Evolutionary conservation across 2,888 invertebrate species (phyloP), one percentile per base, ranked within the genome.

Genomic region (Drosophila mulleri): DNA sequence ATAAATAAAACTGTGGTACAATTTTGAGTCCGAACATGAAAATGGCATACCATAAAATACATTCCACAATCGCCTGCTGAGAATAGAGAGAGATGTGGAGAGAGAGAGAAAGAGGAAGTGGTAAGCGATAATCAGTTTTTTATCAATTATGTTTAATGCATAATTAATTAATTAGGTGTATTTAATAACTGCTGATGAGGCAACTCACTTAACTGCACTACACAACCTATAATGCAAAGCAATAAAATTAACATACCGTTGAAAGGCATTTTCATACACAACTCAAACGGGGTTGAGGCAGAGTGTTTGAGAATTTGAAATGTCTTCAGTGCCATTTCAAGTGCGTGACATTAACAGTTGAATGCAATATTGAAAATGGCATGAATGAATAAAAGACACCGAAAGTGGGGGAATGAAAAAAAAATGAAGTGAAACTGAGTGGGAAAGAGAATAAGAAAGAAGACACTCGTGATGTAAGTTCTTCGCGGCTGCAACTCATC

Each of bases 311-410:
- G 54, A 72, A 76, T 64, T 71, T 58, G 57, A 59, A 75, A 75
- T 67, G 59, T 58, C 54, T 72, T 67, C 23, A 63, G 66, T 50
- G 64, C 41, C 59, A 26, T 57, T 63, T 75, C 66, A 75, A 78
- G 68, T 67, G 78, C 70, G 70, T 75, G 79, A 76, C 79, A 79
- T 80, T 79, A 79, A 79, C 74, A 72, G 77, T 76, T 80, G 80
- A 80, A 80, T 70, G 75, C 60, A 72, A 72, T 75, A 80, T 80
- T 80, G 74, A 77, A 72, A 80, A 75, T 70, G 54, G 69, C 53
- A 67, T 78, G 72, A 72, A 66, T 67, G 73, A 67, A 61, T 67
- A 52, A 58, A 50, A 23, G 42, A 20, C 42, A n/a, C 26, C n/a
- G 20, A n/a, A 16, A 29, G 44, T 1, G 48, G 3, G 26, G 11